These are phyloP conservation scores for Protonibea diacanthus DNA, from an alignment of 2,797 vertebrate genomes.

Conservation along the genomic window DNA sequence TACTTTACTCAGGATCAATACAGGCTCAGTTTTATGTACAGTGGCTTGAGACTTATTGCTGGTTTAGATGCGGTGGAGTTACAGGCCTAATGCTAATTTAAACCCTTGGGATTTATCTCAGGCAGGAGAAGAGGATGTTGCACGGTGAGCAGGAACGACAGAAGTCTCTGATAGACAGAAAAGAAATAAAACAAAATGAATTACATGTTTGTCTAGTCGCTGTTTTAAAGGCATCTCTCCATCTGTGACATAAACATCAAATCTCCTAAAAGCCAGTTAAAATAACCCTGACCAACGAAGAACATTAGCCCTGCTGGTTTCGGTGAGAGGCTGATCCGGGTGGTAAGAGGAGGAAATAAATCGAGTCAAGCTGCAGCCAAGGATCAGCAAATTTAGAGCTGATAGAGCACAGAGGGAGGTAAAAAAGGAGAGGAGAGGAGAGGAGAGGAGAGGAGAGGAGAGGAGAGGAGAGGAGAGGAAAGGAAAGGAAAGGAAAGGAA, in stretches of 20 bases:
- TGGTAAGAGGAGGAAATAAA: slow-evolving; percentile 17
- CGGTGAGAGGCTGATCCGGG: slow-evolving; percentile 7
- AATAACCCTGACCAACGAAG: slow-evolving; percentile 12
- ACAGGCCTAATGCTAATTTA: slow-evolving; percentile 53
- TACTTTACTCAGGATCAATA: slow-evolving; percentile 62
- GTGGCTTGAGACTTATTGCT: slow-evolving; percentile 41
- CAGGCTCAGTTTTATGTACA: slow-evolving; percentile 50
- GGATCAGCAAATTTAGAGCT: slow-evolving; percentile 23
- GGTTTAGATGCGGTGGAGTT: slow-evolving; percentile 47
- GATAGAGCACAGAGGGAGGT: slow-evolving; percentile 16
- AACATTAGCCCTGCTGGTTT: slow-evolving; percentile 38
- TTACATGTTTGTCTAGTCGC: neutral
- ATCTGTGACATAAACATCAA: slow-evolving; percentile 1
- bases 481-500: neutral
- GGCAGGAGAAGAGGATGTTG: slow-evolving; percentile 21
- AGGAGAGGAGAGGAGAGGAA: neutral
- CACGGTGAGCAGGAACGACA: neutral
- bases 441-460: neutral
- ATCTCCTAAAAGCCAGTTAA: slow-evolving; percentile 11
- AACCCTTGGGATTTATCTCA: slow-evolving; percentile 46
- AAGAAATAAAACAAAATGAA: neutral
- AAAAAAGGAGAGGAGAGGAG: slow-evolving; percentile 17
- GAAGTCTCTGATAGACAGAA: neutral
- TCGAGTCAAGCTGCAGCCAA: slow-evolving; percentile 8
- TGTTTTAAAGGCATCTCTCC: slow-evolving; percentile 6